A percentile compares a stretch with the other conserved stretches of the same genome.
Conservation (phyloP, 2,888 invertebrate genomes). For the Drosophila anomalata region DNA sequence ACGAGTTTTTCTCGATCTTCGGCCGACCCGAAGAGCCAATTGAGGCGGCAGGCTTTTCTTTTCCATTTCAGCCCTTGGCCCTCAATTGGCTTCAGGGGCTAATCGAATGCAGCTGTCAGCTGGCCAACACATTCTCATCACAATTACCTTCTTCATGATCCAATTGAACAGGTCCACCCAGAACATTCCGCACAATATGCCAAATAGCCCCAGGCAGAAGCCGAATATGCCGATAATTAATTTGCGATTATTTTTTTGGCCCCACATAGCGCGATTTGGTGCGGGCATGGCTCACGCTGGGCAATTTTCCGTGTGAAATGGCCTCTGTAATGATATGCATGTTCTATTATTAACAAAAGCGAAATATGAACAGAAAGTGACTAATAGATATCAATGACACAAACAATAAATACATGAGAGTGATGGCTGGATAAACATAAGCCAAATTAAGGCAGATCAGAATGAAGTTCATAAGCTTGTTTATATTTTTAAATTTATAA, state of each 20-base stretch:
- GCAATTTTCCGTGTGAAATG: slow-evolving; percentile 13
- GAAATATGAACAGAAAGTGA: neutral
- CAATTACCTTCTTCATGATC: slow-evolving; percentile 82
- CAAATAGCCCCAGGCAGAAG: slow-evolving; percentile 74
- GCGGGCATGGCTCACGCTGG: slow-evolving; percentile 70
- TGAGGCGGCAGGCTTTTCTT: slow-evolving; percentile 54
- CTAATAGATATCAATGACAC: neutral
- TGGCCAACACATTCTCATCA: slow-evolving; percentile 11
- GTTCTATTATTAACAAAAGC: slow-evolving; percentile 19
- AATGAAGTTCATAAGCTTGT: neutral
- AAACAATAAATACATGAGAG: slow-evolving; percentile 2
- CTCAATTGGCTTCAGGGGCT: slow-evolving; percentile 40
- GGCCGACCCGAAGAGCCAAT: slow-evolving; percentile 34
- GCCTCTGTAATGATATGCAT: slow-evolving; percentile 42
- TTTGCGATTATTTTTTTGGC: slow-evolving; percentile 67
- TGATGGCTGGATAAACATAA: neutral
- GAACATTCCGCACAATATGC: slow-evolving; percentile 82
- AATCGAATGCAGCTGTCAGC: slow-evolving; percentile 64
- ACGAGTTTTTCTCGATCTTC: slow-evolving; percentile 41
- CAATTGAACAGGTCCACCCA: slow-evolving; percentile 83
- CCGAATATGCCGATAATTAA: slow-evolving; percentile 75
- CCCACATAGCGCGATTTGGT: slow-evolving; percentile 68
- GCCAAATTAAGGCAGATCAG: slow-evolving; percentile 1
- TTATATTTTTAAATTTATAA: neutral
- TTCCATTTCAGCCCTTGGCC: slow-evolving; percentile 44